Base-by-base conservation (phyloP, 2,797 vertebrate species). In the Graptemys geographica region DNA sequence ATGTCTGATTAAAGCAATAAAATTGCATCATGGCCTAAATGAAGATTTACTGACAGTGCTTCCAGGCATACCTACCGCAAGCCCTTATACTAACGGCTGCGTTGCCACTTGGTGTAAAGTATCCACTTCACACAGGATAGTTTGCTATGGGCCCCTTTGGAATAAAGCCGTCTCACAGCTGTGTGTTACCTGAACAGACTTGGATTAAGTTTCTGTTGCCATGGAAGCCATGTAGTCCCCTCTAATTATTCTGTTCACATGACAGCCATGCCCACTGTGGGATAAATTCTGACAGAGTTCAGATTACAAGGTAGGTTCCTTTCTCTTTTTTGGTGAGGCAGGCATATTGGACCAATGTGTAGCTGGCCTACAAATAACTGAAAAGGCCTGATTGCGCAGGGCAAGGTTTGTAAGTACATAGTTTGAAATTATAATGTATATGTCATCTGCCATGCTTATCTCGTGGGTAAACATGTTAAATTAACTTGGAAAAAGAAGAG, bases 311-410 rank as follows among this genome's bases (percentile, higher is more conserved):
- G 90, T 91, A 91, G 89, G 72, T 92, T 90, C 87, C 89, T 86
- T 90, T 87, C 86, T 91, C 74, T 9, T 16, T 49, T 62, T 53
- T 86, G 96, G 96, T 94, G 94, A 96, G 97, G 94, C 92, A 91
- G 88, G 86, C 7, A 15, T 86, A 90, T 81, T 93, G 96, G 95
- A 89, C 91, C 93, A 44, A 93, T 0, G 0, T 90, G 94, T 96
- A 97, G 95, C 93, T 96, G 87, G 96, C 95, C 44, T 95, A 96
- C 96, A 95, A 89, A 76, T 80, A 76, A 47, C 33, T 62, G 80
- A 84, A 86, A 23, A 25, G 16, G 85, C 83, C 95, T 91, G 44
- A 93, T 97, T 94, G 86, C 89, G 94, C 95, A 93, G 95, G 41
- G 88, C 79, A 72, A 91, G 90, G 53, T 94, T 93, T 97, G 92